These are phyloP conservation scores for Lysandra bellargus DNA, from an alignment of 2,888 invertebrate genomes.

Conservation along the genomic window DNA sequence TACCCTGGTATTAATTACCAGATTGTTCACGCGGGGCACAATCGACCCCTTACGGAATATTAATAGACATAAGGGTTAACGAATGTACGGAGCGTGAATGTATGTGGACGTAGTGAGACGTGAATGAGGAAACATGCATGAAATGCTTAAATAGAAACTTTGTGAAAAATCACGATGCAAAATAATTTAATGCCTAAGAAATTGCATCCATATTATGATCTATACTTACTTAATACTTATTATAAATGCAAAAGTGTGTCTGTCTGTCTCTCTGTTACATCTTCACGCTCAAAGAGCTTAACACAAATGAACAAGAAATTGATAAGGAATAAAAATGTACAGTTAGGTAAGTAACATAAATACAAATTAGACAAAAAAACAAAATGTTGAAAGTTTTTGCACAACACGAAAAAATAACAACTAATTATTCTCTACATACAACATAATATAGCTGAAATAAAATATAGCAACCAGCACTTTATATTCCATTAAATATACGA, in stretches of 20 bases:
- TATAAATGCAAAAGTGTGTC: too few species aligned
- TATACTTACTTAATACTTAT: too few species aligned
- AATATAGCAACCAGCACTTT: neutral
- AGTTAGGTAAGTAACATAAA: neutral
- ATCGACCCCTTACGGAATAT: conserved; percentile 72
- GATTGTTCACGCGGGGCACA: conserved; percentile 70
- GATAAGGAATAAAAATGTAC: too few species aligned
- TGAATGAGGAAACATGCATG: neutral
- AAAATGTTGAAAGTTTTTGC: neutral
- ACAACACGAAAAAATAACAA: neutral
- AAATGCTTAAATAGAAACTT: neutral
- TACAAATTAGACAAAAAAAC: neutral
- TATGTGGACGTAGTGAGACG: conserved; percentile 2
- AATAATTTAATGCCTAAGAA: neutral
- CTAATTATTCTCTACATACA: neutral
- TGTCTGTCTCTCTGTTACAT: too few species aligned
- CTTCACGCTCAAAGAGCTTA: too few species aligned
- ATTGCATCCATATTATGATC: neutral
- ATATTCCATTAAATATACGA: conserved; percentile 21
- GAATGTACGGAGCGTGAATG: conserved; percentile 50
- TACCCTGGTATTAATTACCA: conserved; percentile 69
- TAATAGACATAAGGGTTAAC: conserved; percentile 69
- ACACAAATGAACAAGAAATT: too few species aligned
- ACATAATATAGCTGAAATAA: neutral
- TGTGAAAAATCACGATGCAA: neutral